Conservation (phyloP, 2,797 vertebrate species). For the Tadarida brasiliensis region DNA sequence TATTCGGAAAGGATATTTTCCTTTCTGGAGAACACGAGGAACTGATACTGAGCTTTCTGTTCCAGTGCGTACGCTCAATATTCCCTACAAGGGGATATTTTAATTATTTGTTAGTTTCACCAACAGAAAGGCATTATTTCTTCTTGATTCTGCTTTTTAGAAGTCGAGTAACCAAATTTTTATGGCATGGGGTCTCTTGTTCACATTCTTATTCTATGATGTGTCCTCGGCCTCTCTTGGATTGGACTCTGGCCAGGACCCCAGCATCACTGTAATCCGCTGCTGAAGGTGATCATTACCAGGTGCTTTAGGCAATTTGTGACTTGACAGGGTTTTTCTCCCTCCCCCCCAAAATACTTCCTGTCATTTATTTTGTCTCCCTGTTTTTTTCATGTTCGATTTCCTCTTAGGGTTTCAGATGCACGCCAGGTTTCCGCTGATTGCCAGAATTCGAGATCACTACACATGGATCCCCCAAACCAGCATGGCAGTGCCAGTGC, state of each 20-base stretch:
- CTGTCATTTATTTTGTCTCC: slow-evolving; percentile 62
- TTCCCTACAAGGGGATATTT: slow-evolving; percentile 20
- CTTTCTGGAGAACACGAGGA: background rate
- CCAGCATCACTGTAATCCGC: slow-evolving; percentile 74
- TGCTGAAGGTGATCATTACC: slow-evolving; percentile 81
- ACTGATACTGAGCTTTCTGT: background rate
- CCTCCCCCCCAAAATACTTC: slow-evolving; percentile 10
- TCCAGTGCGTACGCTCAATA: background rate
- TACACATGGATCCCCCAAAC: slow-evolving; percentile 97
- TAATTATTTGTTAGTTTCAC: slow-evolving; percentile 63
- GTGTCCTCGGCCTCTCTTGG: slow-evolving; percentile 65
- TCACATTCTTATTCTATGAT: slow-evolving; percentile 79
- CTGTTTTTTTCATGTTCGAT: slow-evolving; percentile 57
- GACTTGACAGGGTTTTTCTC: slow-evolving; percentile 68
- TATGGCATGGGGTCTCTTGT: slow-evolving; percentile 79
- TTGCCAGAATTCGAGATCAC: slow-evolving; percentile 94
- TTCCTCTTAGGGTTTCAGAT: slow-evolving; percentile 94
- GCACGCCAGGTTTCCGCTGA: slow-evolving; percentile 95
- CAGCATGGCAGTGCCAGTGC: slow-evolving; percentile 94
- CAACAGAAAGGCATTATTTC: slow-evolving; percentile 63
- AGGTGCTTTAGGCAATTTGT: slow-evolving; percentile 82
- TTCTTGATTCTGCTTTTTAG: slow-evolving; percentile 47
- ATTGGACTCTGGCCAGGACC: slow-evolving; percentile 80
- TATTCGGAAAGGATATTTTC: background rate
- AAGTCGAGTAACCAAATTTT: slow-evolving; percentile 46